Evolutionary conservation across 64 coral and sea anemone species (phyloP).

Genomic region (Orbicella faveolata): DNA sequence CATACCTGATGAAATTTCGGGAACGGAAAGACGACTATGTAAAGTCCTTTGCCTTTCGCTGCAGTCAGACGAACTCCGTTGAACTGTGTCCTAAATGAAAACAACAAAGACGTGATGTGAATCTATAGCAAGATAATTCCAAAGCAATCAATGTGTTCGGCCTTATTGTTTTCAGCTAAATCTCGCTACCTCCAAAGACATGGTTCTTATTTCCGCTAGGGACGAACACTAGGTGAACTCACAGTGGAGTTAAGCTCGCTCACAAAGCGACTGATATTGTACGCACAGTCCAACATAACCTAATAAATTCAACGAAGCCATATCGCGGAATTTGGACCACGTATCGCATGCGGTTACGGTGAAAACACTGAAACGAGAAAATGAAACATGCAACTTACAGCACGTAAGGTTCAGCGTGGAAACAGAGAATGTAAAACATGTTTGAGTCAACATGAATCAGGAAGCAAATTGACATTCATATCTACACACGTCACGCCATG

Average conservation of each 20-base stretch:
- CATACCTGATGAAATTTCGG: conserved; percentile 67
- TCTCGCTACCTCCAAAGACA: conserved; percentile 25
- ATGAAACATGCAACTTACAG: background rate
- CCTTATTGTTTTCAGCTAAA: background rate
- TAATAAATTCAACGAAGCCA: background rate
- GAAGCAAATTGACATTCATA: conserved; percentile 6
- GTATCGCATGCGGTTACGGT: background rate
- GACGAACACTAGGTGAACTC: background rate
- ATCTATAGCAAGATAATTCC: background rate
- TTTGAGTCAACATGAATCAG: conserved; percentile 21
- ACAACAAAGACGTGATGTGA: conserved; percentile 10
- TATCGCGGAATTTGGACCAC: conserved; percentile 35
- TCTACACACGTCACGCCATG: background rate
- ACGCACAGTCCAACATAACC: conserved; percentile 11
- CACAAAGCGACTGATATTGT: conserved; percentile 13
- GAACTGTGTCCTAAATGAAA: conserved; percentile 25
- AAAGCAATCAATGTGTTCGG: background rate
- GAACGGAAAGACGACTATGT: conserved; percentile 46
- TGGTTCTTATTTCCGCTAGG: conserved; percentile 10
- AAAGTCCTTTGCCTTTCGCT: conserved; percentile 46
- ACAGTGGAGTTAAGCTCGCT: background rate
- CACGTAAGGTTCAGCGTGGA: background rate
- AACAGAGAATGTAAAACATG: conserved; percentile 5
- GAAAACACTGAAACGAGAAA: background rate
- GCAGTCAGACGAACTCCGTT: conserved; percentile 64